Base-by-base conservation (phyloP, 1,140 invertebrate genomes). In the Limonius californicus region DNA sequence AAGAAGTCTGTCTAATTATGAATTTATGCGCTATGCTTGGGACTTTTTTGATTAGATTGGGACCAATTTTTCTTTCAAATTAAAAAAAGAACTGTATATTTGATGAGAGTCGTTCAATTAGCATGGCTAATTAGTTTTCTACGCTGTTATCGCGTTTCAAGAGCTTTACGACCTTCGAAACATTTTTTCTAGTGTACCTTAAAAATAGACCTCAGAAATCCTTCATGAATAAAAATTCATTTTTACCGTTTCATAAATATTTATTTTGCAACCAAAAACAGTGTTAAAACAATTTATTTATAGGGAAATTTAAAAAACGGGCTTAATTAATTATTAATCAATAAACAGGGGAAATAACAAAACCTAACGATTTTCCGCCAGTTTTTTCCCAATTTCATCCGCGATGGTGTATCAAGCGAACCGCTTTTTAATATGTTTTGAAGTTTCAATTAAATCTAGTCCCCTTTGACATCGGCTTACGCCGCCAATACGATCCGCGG, bases 381-480 rank as follows among this genome's bases (percentile, higher is more conserved):
- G 21, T 35, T 55, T 35, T 20, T 35, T 35, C 8, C 12, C 54
- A 27, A 30, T 18, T 55, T 55, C 54, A 16, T 21, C 30, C 30
- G 15, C 11, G 54, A 14, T 16, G 21, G n/a, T n/a, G n/a, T 35
- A 35, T 42, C 39, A 39, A 43, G 56, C 56, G 16, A 39, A 57
- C 60, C 16, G 59, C 39, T 61, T 66, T 66, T 67, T 67, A 67
- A 67, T 67, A 64, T 64, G 62, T 67, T 67, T 61, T 61, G 58
- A 67, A 67, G 59, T 67, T 67, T 67, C 65, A 67, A 67, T 67
- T 67, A 67, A 67, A 64, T 43, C 58, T 21, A 59, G 53, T 35
- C 63, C 62, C 65, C 62, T 67, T 67, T 67, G 65, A 67, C 65
- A 67, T 67, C 59, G 59, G 65, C 45, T 67, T 67, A 62, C 59